phyloP scores from a whole-genome alignment of 2,888 invertebrate species.

The Sepiola atlantica region DNA sequence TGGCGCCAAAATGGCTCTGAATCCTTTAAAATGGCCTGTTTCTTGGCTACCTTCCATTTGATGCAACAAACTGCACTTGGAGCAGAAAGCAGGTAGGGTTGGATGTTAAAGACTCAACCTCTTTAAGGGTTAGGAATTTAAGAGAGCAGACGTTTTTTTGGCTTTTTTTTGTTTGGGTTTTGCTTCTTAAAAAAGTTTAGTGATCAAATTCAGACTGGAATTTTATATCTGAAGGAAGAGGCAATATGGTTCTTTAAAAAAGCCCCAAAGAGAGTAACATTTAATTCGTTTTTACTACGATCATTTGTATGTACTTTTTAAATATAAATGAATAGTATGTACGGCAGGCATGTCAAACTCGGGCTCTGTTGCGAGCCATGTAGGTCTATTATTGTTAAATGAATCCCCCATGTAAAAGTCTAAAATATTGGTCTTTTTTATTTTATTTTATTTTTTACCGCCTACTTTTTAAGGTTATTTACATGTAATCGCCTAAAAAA shows the following conservation, averaged over 20 bases:
- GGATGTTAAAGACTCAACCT: background rate
- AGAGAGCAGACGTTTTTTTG: background rate
- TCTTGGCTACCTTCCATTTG: background rate
- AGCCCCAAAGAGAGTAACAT: too few species aligned
- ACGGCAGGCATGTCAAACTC: too few species aligned
- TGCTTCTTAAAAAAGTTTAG: background rate
- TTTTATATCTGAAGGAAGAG: background rate
- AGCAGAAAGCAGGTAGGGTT: background rate
- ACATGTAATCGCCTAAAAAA: too few species aligned
- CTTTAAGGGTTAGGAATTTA: conserved; percentile 32
- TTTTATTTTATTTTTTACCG: too few species aligned
- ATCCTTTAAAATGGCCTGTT: conserved; percentile 32
- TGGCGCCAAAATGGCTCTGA: background rate
- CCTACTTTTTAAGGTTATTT: too few species aligned
- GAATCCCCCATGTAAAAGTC: too few species aligned
- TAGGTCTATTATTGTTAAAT: too few species aligned
- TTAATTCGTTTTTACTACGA: too few species aligned
- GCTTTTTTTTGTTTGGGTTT: background rate
- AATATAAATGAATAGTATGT: too few species aligned
- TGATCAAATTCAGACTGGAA: conserved; percentile 20
- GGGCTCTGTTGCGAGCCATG: too few species aligned
- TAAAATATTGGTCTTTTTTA: too few species aligned
- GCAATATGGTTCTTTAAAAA: background rate
- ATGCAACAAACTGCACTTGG: conserved; percentile 23
- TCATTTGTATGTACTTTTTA: too few species aligned